A percentile compares a stretch with the other conserved stretches of the same genome.
These are phyloP conservation scores for Tribolium castaneum DNA, from an alignment of 1,140 invertebrate genomes.

Conservation along the genomic window DNA sequence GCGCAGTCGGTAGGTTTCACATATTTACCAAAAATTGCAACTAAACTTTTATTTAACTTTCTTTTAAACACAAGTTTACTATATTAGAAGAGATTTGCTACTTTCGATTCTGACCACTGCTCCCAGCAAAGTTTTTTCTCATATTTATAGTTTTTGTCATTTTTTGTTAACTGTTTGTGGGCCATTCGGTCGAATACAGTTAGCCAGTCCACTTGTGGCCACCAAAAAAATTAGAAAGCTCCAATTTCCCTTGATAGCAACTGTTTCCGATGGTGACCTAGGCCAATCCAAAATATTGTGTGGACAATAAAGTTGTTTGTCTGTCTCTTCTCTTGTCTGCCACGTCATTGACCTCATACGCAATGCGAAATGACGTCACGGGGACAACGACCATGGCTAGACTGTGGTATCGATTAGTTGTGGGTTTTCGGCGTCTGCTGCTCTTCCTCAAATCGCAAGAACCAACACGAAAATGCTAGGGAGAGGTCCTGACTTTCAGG, in stretches of 20 bases:
- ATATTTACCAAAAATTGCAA: too few relatives aligned
- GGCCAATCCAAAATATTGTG: slow-evolving; percentile 35
- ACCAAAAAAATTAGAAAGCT: neutral
- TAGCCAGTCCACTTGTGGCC: neutral
- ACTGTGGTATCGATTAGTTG: slow-evolving; percentile 38
- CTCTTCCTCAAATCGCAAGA: slow-evolving; percentile 38
- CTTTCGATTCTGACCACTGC: too few relatives aligned
- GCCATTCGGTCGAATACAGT: too few relatives aligned
- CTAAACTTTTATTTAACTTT: too few relatives aligned
- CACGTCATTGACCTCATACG: slow-evolving; percentile 43
- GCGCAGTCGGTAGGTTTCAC: too few relatives aligned
- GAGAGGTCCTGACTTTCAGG: neutral
- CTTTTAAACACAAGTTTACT: too few relatives aligned
- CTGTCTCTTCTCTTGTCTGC: slow-evolving; percentile 24
- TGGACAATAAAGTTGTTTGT: slow-evolving; percentile 28
- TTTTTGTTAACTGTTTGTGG: too few relatives aligned
- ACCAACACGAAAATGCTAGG: slow-evolving; percentile 1
- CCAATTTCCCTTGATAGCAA: neutral
- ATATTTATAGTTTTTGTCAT: too few relatives aligned
- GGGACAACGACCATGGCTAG: slow-evolving; percentile 40
- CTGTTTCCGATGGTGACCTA: neutral
- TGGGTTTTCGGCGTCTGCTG: slow-evolving; percentile 38
- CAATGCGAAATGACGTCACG: slow-evolving; percentile 40
- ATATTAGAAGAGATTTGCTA: too few relatives aligned
- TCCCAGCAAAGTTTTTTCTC: too few relatives aligned